Percentiles rank a stretch among this genome's conserved stretches.
These are phyloP conservation scores for Dynastes grantii DNA, from an alignment of 2,888 invertebrate species.

Conservation along the genomic window DNA sequence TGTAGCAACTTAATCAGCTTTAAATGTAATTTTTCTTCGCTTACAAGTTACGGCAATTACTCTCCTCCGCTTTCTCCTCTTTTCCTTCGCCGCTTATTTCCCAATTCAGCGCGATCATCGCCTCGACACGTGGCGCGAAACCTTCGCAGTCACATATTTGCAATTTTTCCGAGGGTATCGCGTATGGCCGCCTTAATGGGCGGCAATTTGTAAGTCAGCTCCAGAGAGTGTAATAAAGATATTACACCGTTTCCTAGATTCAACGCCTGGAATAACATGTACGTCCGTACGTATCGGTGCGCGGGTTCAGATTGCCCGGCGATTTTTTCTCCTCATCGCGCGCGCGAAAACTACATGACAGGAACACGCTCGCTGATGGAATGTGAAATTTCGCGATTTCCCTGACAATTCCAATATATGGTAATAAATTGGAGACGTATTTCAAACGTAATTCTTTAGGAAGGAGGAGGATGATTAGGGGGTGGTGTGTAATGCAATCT, in stretches of 20 bases:
- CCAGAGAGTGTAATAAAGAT: conserved; percentile 66
- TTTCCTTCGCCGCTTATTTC: conserved; percentile 1
- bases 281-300: conserved; percentile 10
- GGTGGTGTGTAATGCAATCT: too few species aligned
- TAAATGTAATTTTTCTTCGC: too few species aligned
- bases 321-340: conserved; percentile 32
- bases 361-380: conserved; percentile 7
- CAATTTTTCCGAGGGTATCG: conserved; percentile 66
- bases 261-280: conserved; percentile 62
- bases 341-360: conserved; percentile 27
- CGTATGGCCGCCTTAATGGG: conserved; percentile 65
- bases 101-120: conserved; percentile 13
- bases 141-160: conserved; percentile 63
- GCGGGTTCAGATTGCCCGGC: conserved; percentile 56
- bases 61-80: background rate
- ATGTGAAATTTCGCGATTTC: conserved; percentile 13
- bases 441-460: too few species aligned
- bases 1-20: too few species aligned
- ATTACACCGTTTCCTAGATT: conserved; percentile 56
- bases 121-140: background rate
- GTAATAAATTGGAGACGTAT: conserved; percentile 14
- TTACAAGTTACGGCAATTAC: too few species aligned
- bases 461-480: too few species aligned
- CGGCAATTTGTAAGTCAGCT: conserved; percentile 65
- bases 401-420: conserved; percentile 12